phyloP scores from a whole-genome alignment of 2,797 vertebrate genomes.

The Lateolabrax maculatus region DNA sequence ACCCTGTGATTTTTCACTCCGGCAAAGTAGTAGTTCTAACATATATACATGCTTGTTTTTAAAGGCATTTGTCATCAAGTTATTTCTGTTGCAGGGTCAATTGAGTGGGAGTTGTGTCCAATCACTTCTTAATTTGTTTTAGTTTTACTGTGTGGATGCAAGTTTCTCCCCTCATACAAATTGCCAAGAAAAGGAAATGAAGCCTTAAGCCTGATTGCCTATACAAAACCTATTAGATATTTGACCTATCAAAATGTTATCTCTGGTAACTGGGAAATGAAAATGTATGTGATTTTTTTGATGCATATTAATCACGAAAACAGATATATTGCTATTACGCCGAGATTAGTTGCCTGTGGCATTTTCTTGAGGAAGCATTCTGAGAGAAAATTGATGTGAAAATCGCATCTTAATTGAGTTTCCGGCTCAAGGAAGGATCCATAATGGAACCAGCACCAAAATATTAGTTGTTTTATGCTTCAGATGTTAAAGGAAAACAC shows the following conservation, averaged over 20 bases:
- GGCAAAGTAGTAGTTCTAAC: conserved; percentile 2
- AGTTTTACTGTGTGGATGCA: conserved; percentile 29
- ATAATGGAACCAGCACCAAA: conserved; percentile 48
- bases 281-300: conserved; percentile 57
- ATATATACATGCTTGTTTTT: background rate
- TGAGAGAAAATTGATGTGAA: conserved; percentile 77
- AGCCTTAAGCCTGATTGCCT: conserved; percentile 74
- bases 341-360: conserved; percentile 76
- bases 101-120: conserved; percentile 23
- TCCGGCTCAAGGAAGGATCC: conserved; percentile 64
- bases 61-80: conserved; percentile 32
- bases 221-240: conserved; percentile 79
- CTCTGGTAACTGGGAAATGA: conserved; percentile 70
- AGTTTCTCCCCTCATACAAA: conserved; percentile 50
- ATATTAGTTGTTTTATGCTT: conserved; percentile 64
- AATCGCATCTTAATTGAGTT: conserved; percentile 80
- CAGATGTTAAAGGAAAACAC: conserved; percentile 44
- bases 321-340: conserved; percentile 66
- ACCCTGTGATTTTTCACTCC: background rate
- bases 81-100: conserved; percentile 29
- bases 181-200: conserved; percentile 64
- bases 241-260: conserved; percentile 76
- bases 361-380: conserved; percentile 71
- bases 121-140: conserved; percentile 17
- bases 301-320: conserved; percentile 77